phyloP scores from a whole-genome alignment of 1,140 invertebrate species.

The Drosophila azteca region DNA sequence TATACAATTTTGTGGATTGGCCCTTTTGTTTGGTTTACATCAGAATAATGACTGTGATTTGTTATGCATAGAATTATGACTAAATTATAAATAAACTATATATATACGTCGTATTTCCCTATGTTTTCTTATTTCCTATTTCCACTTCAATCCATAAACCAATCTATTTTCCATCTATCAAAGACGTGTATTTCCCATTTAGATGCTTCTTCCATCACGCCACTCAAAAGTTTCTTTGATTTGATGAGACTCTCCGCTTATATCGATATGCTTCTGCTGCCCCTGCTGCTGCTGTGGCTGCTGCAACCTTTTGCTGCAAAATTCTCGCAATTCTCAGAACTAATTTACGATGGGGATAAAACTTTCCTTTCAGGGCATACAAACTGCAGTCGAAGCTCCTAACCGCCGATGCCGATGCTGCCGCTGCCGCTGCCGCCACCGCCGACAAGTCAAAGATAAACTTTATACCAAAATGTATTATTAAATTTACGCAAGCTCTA shows the following conservation, averaged over 20 bases:
- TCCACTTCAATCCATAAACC: too few relatives aligned
- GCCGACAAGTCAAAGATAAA: constrained; percentile 62
- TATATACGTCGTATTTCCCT: too few relatives aligned
- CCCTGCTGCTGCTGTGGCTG: neutral
- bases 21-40: too few relatives aligned
- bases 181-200: too few relatives aligned
- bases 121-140: too few relatives aligned
- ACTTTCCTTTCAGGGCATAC: constrained; percentile 12
- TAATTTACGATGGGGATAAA: constrained; percentile 49
- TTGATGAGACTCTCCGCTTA: constrained; percentile 1
- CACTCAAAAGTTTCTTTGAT: too few relatives aligned
- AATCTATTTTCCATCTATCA: too few relatives aligned
- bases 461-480: constrained; percentile 73
- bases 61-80: too few relatives aligned
- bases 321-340: constrained; percentile 35
- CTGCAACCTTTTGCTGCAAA: constrained; percentile 18
- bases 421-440: neutral
- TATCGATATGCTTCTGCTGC: constrained; percentile 5
- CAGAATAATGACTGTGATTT: too few relatives aligned
- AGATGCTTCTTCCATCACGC: too few relatives aligned
- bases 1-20: too few relatives aligned
- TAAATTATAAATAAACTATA: too few relatives aligned
- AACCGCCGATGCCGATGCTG: constrained; percentile 5
- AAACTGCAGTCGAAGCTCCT: constrained; percentile 22
- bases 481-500: constrained; percentile 66